phyloP scores from a whole-genome alignment of 2,113 vertebrate genomes.

The Empidonax alnorum region DNA sequence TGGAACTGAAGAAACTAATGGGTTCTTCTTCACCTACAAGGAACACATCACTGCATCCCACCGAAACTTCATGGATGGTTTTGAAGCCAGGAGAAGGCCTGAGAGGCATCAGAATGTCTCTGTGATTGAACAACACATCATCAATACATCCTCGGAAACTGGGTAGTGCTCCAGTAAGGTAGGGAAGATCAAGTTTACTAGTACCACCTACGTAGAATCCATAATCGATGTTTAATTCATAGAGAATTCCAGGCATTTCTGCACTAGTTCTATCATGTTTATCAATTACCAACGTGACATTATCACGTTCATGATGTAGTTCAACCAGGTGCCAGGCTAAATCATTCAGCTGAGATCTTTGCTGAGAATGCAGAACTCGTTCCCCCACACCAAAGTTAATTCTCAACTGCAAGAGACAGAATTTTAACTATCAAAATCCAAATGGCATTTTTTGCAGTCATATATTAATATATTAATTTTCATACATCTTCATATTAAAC shows the following conservation, averaged over 20 bases:
- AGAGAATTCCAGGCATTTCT: constrained; percentile 63
- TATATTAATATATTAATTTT: not conserved
- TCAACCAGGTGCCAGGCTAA: constrained; percentile 87
- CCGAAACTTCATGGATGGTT: constrained; percentile 85
- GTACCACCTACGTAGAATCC: constrained; percentile 84
- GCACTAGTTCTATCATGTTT: constrained; percentile 74
- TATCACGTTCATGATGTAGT: constrained; percentile 68
- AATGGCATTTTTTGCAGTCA: not conserved
- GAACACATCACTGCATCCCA: constrained; percentile 90
- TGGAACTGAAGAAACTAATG: constrained; percentile 92
- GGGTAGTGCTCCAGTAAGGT: constrained; percentile 65
- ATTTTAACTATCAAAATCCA: constrained; percentile 22
- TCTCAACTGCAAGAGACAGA: constrained; percentile 77
- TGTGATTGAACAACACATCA: constrained; percentile 83
- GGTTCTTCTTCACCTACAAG: constrained; percentile 85
- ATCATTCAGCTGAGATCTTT: constrained; percentile 81
- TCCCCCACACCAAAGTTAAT: constrained; percentile 82
- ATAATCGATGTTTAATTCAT: constrained; percentile 75
- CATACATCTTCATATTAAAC: not conserved
- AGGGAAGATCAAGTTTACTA: constrained; percentile 77
- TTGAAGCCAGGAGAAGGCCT: constrained; percentile 85
- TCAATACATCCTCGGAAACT: constrained; percentile 87
- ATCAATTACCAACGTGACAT: constrained; percentile 81
- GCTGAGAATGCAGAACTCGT: constrained; percentile 77
- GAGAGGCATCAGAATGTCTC: constrained; percentile 83